Conservation (phyloP, 2,797 vertebrate species). For the Limosa lapponica region DNA sequence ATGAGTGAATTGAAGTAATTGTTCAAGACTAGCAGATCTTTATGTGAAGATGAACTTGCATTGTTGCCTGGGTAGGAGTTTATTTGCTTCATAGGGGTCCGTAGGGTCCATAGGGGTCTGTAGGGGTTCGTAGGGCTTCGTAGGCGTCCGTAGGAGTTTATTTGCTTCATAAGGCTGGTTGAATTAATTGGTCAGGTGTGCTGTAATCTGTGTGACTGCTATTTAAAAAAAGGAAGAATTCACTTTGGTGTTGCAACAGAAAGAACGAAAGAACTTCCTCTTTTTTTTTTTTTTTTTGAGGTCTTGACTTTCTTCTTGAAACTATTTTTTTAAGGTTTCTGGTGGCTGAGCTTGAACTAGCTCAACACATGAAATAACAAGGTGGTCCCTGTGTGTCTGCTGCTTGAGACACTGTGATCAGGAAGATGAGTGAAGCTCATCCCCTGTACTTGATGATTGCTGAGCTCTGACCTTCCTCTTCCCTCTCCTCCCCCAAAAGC, state of each 20-base stretch:
- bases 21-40: neutral
- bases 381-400: neutral
- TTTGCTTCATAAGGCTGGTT: neutral
- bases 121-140: too few species aligned
- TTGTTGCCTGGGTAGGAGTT: neutral
- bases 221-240: neutral
- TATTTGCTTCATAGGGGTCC: neutral
- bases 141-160: neutral
- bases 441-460: neutral
- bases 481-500: neutral
- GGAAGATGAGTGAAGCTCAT: neutral
- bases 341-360: neutral
- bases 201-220: neutral
- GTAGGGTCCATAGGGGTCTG: too few species aligned
- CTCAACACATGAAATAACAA: neutral
- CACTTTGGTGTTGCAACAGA: neutral
- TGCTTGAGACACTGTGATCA: neutral
- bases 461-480: neutral
- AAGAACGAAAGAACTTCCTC: neutral
- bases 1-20: neutral
- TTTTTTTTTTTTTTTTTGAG: neutral
- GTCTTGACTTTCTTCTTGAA: neutral
- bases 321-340: neutral
- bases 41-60: neutral
- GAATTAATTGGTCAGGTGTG: neutral